phyloP scores from a whole-genome alignment of 2,888 invertebrate genomes.

The Hecatera dysodea region DNA sequence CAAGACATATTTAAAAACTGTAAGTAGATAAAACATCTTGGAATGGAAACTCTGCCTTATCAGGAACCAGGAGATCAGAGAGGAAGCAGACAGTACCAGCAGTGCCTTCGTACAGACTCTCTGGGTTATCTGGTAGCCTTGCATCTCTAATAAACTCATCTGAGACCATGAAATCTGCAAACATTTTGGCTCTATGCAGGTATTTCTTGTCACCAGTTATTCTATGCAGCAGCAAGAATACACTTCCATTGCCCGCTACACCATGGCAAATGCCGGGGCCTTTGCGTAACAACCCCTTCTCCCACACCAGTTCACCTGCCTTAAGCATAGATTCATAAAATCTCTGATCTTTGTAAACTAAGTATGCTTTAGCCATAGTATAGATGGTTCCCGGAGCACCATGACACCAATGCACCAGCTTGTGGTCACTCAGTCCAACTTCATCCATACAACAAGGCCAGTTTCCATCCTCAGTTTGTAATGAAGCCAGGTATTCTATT shows the following conservation, averaged over 20 bases:
- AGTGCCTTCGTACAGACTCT: constrained; percentile 96
- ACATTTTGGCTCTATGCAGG: constrained; percentile 94
- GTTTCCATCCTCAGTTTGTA: constrained; percentile 94
- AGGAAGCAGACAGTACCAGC: constrained; percentile 97
- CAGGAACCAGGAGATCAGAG: constrained; percentile 93
- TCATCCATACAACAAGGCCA: constrained; percentile 95
- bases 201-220: constrained; percentile 93
- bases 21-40: constrained; percentile 92
- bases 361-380: constrained; percentile 95
- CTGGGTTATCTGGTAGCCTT: constrained; percentile 95
- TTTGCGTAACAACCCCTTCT: constrained; percentile 95
- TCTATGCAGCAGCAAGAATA: constrained; percentile 94
- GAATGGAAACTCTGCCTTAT: constrained; percentile 95
- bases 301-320: constrained; percentile 95
- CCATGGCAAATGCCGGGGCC: constrained; percentile 98
- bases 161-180: constrained; percentile 94
- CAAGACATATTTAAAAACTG: constrained; percentile 47
- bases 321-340: constrained; percentile 93
- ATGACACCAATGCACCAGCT: constrained; percentile 97
- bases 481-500: constrained; percentile 92
- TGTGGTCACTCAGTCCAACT: constrained; percentile 91
- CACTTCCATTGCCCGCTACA: constrained; percentile 95
- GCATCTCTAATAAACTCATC: constrained; percentile 93
- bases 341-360: constrained; percentile 93
- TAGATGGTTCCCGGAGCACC: constrained; percentile 96